Base-by-base conservation (phyloP, 2,113 vertebrate species). In the Forbesichthys papilliferus region DNA sequence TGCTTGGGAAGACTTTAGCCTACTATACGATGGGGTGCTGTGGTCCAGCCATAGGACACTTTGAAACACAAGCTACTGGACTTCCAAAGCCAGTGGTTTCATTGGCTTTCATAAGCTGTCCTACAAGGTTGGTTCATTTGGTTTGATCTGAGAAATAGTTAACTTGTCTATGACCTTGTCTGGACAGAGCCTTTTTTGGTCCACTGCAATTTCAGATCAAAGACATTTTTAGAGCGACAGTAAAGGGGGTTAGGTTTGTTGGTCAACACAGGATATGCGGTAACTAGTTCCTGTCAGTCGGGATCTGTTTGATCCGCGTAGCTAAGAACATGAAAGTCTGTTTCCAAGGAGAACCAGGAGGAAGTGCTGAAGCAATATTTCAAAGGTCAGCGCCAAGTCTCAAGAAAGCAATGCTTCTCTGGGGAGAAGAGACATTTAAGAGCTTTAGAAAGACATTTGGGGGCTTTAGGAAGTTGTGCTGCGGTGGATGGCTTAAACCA, bases 241-340 rank as follows among this genome's bases (percentile, higher is more conserved):
- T 27, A 11, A 74, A 46, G 8, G n/a, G 73, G 55, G 53, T 65
- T 58, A 62, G 7, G 78, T 72, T 61, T 63, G 54, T 68, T 58
- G 12, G 33, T 66, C 49, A 61, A 66, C 60, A 64, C 75, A 77
- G 68, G 72, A 74, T 61, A 78, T 64, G 66, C 63, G 56, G 16
- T 61, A 59, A 33, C 68, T 60, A 65, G 71, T 74, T 81, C 61
- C 77, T 74, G 8, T 72, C 68, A 74, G 71, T 71, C 60, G 55
- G 11, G 61, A 66, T 84, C 54, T 54, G 18, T 78, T 73, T 83
- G 85, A 88, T 90, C 80, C 83, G 78, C 77, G 85, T 80, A 77
- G 61, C 52, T 75, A 79, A 61, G 49, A 57, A 56, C 73, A 66
- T 83, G 80, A 73, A 73, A 76, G 63, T 52, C 61, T 18, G 71